Base-by-base conservation (phyloP, 2,888 invertebrate genomes). In the Agrilus biguttatus region DNA sequence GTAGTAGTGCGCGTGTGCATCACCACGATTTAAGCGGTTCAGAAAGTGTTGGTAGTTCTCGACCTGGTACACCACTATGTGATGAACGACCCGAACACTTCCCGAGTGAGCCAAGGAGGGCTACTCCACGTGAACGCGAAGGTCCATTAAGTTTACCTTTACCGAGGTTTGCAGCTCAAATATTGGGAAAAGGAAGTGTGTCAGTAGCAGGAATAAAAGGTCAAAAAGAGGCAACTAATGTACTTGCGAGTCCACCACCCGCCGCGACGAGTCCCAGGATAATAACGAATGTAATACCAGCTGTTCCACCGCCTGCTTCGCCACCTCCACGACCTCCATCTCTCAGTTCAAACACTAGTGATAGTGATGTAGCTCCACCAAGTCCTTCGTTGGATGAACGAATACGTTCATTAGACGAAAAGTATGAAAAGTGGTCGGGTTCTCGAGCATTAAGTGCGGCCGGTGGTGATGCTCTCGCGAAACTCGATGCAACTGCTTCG, bases 321-420 rank as follows among this genome's bases (percentile, higher is more conserved):
- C 74, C 74, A 19, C 73, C 74, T 1, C 80, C 82, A 0, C 75
- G 83, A 40, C 80, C 83, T 6, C 79, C 81, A 37, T 83, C 79
- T 35, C 73, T 83, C 3, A 84, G 84, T 50, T 85, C 85, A 14
- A 83, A 82, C 58, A 77, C 77, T 37, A 78, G 78, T 44, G 81
- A 81, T 58, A 81, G 80, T 42, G 78, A 77, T 47, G 69, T 71
- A 14, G 78, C 76, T 3, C 74, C 77, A 33, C 79, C 80, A 45
- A 80, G 82, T 54, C 84, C 86, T 3, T 80, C 83, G 19, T 73
- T 95, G 51, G 93, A 95, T 60, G 93, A 95, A 63, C 75, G 93
- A 50, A 88, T 97, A 55, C 80, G 86, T 50, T 88, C 85, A 41
- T 73, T 96, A 45, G 93, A 95, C 67, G 93, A 92, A 64, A 89